Evolutionary conservation across 2,797 vertebrate genomes (phyloP), one percentile per base, ranked within the genome.

Genomic region (Dermochelys coriacea): DNA sequence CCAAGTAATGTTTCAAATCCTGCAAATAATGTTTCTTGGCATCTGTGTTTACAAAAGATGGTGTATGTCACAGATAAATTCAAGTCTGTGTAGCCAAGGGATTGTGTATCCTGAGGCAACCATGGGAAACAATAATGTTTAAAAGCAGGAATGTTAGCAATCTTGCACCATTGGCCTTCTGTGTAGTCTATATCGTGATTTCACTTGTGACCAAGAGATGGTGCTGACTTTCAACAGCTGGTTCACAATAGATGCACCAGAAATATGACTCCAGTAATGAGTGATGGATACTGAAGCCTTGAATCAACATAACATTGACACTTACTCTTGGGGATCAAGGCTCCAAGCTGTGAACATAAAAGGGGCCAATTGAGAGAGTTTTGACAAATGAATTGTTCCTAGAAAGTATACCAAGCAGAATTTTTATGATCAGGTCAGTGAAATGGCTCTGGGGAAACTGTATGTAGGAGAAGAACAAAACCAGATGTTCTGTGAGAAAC

Each of bases 211-310:
- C 16, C 83, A 64, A 4, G 86, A 91, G n/a, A 78, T 89, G 75
- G 31, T 91, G 68, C 51, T 52, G 14, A 80, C 82, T 95, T 96
- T 64, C 49, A 87, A 61, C 59, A 84, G 34, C 74, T 84, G 54
- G 34, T 85, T 64, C 45, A 19, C 27, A 5, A 47, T 61, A 75
- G 74, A 75, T 75, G 74, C 23, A 68, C 77, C 77, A 89, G 80
- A 94, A 92, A 61, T 90, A 19, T 78, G 92, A 82, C 64, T 27
- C 2, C 27, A 47, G 64, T 86, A 92, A 92, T 83, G 87, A 87
- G 82, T 4, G 68, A 68, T 90, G 90, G 87, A 77, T 74, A 55
- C 59, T 75, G 59, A 92, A 80, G 82, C 9, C 64, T 21, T 68
- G 64, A 68, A n/a, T 68, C 64, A 68, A 68, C 85, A 93, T 95